Base-by-base conservation (phyloP, 2,113 vertebrate species). In the Pygoscelis antarcticus region DNA sequence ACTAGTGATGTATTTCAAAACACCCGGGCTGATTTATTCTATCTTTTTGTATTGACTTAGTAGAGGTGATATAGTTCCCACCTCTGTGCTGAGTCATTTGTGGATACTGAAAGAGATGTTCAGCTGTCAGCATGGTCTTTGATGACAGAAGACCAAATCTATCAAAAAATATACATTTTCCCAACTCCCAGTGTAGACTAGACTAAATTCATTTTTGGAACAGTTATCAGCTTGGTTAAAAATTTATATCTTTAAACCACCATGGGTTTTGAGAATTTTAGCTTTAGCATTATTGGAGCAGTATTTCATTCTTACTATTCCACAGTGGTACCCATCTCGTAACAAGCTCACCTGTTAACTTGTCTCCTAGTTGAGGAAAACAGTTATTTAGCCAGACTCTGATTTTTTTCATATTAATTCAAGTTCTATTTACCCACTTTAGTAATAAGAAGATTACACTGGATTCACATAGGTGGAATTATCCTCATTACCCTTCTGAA, bases 301-400 rank as follows among this genome's bases (percentile, higher is more conserved):
- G 44, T 70, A 95, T 91, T 96, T 95, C 36, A 89, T 86, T 92
- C 47, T 75, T 82, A 76, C 26, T 71, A 22, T 75, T 89, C 75
- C 72, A 57, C 44, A 57, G 54, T 58, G 40, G 25, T 49, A 71
- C 11, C 20, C 10, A 44, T 36, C 27, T 78, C 83, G 92, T 60
- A 84, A 95, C 42, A 79, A 82, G 32, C 7, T 82, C 47, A 64
- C 51, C 23, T 68, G 61, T 64, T 83, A 78, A 62, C 64, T 81
- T 10, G 1, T 23, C 34, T 77, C 23, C 20, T 71, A 66, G 36
- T 60, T 3, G 3, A 86, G 46, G 20, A 71, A 65, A 69, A 64
- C 7, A 46, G 40, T 44, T 81, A 46, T 60, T 34, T 42, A 88
- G 4, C 8, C 38, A 89, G 22, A 52, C 13, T 46, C 0, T 40